Conservation (phyloP, 1,140 invertebrate species). For the Hypothenemus hampei region DNA sequence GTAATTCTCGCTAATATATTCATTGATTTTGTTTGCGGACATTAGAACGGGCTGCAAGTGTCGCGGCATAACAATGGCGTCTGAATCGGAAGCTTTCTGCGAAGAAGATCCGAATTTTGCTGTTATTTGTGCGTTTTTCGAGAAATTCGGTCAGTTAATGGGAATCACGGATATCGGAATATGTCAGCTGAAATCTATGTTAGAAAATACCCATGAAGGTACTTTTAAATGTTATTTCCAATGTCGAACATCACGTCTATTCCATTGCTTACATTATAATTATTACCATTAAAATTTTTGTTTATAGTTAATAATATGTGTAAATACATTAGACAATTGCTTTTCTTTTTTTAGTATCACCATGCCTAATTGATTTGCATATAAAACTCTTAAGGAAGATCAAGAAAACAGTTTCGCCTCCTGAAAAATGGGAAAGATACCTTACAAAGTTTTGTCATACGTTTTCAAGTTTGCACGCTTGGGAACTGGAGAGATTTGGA, state of each 20-base stretch:
- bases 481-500: slow-evolving; percentile 94
- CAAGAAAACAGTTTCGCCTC: slow-evolving; percentile 67
- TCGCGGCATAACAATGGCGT: slow-evolving; percentile 59
- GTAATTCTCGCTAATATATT: neutral
- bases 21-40: neutral
- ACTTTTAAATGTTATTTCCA: slow-evolving; percentile 40
- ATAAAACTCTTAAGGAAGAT: slow-evolving; percentile 84
- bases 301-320: too few species aligned
- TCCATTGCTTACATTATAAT: too few species aligned
- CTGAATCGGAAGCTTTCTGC: slow-evolving; percentile 78
- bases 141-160: slow-evolving; percentile 79
- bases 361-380: slow-evolving; percentile 77
- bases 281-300: too few species aligned
- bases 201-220: slow-evolving; percentile 86
- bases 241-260: too few species aligned
- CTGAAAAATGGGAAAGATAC: slow-evolving; percentile 84
- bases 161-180: slow-evolving; percentile 72
- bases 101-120: slow-evolving; percentile 93
- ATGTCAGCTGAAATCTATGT: slow-evolving; percentile 76
- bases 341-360: slow-evolving; percentile 63
- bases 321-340: neutral
- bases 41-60: neutral
- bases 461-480: slow-evolving; percentile 86
- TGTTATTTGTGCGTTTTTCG: slow-evolving; percentile 88
- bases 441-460: slow-evolving; percentile 88